Base-by-base conservation (phyloP, 1,140 invertebrate species). In the Manduca sexta region DNA sequence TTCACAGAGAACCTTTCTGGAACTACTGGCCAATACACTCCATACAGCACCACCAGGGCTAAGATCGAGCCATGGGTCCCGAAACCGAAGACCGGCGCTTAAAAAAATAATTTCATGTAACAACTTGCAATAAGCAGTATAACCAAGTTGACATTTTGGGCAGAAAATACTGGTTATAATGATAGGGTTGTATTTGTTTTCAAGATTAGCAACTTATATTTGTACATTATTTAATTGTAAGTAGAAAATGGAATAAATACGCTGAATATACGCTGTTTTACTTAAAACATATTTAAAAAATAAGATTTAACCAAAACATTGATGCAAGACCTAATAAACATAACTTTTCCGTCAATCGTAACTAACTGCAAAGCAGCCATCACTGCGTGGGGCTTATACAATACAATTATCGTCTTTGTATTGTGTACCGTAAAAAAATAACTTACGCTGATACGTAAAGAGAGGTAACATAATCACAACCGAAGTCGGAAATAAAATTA, bases 21-120 rank as follows among this genome's bases (percentile, higher is more conserved):
- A 18, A 96, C 95, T 0, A 81, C 88, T 4, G 86, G 89, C 1
- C 90, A 92, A 49, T 99, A 97, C 71, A 92, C 94, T 56, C 97
- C 97, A 0, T 99, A 98, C 81, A 91, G 89, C 47, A 99, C 97
- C 7, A 94, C 93, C 12, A 82, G 75, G 40, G 90, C 93, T 1
- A 98, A 98, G 87, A 90, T 98, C 29, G 86, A 97, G 79, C 72
- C 93, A 5, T 98, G 97, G 96, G 84, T 89, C 48, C 96, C 96
- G 2, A 64, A 69, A 18, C 49, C 52, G 1, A 82, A 75, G 44
- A 60, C 14, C 16, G 34, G 26, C 10, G 31, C 31, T 31, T 46
- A 46, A 35, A 15, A 39, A 39, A 39, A 16, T n/a, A 5, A 39
- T 15, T 14, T 15, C 11, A 11, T 30, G 11, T n/a, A 8, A 34